A percentile compares a stretch with the other conserved stretches of the same genome.
Conservation (phyloP, 1,140 invertebrate genomes). For the Drosophila kanapiae region DNA sequence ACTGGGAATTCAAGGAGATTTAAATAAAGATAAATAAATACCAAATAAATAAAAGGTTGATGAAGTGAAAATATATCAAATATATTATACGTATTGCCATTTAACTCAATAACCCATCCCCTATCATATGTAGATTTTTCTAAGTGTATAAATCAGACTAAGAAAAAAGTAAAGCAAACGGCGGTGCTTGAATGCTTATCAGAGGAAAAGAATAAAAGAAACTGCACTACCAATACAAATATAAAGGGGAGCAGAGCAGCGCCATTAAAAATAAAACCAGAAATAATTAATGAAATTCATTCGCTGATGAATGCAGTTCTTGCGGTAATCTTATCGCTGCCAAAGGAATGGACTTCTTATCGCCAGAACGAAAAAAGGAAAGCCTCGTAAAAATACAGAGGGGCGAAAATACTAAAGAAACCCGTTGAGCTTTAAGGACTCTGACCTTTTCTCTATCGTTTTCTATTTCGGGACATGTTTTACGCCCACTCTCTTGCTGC, state of each 20-base stretch:
- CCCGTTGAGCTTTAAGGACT: constrained; percentile 69
- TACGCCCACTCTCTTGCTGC: neutral
- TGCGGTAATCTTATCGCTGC: constrained; percentile 49
- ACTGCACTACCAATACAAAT: constrained; percentile 43
- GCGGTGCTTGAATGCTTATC: constrained; percentile 25
- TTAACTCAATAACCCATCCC: no score
- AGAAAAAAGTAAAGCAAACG: constrained; percentile 21
- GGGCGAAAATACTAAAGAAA: neutral
- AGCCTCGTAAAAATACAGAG: constrained; percentile 6
- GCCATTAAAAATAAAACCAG: constrained; percentile 17
- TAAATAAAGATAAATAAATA: no score
- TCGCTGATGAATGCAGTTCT: constrained; percentile 59
- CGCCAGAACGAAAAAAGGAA: constrained; percentile 13
- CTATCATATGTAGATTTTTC: neutral
- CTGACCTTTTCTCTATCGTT: constrained; percentile 65
- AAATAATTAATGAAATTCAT: constrained; percentile 55
- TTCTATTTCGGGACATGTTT: constrained; percentile 68
- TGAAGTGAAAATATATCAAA: neutral
- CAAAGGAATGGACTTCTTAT: constrained; percentile 8
- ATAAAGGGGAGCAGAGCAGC: neutral
- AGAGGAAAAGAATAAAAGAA: constrained; percentile 34
- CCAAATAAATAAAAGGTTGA: neutral
- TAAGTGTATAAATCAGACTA: constrained; percentile 27
- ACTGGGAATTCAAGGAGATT: neutral
- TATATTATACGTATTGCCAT: no score